Evolutionary conservation across 2,113 vertebrate genomes (phyloP).

Genomic region (Oreochromis aureus): DNA sequence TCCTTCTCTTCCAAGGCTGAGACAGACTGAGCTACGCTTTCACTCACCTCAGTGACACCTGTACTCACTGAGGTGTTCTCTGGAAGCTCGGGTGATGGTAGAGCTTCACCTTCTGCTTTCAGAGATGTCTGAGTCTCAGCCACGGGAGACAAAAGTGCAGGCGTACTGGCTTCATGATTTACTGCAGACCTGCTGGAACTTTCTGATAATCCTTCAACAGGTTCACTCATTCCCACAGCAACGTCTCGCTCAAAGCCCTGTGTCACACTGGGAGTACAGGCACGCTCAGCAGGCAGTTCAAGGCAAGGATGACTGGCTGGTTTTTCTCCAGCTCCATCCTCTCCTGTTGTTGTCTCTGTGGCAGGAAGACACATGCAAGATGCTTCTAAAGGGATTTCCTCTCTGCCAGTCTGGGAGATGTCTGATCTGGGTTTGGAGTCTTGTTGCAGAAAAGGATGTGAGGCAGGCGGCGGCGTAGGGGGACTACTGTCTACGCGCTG

Average conservation of each 20-base stretch:
- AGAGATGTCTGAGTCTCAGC: not conserved
- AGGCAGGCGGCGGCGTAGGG: not conserved
- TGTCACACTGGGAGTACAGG: not conserved
- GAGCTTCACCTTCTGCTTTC: slow-evolving; percentile 1
- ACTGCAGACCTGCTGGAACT: not conserved
- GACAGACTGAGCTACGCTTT: not conserved
- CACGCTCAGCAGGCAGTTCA: not conserved
- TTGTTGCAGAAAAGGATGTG: not conserved
- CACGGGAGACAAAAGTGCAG: not conserved
- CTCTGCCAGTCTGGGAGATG: slow-evolving; percentile 1
- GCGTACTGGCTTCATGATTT: not conserved
- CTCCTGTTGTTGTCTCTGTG: not conserved
- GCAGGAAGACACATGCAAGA: not conserved
- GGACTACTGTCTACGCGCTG: not conserved
- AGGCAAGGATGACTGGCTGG: not conserved
- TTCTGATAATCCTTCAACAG: not conserved
- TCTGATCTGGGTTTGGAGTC: slow-evolving; percentile 7
- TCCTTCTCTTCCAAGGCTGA: not conserved
- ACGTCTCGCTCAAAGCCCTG: not conserved
- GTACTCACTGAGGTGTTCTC: not conserved
- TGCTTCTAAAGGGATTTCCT: slow-evolving; percentile 6
- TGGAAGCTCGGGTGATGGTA: not conserved
- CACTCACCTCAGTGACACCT: not conserved
- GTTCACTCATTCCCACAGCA: not conserved
- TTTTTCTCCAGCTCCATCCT: not conserved